Evolutionary conservation across 2,113 vertebrate species (phyloP), one percentile per base, ranked within the genome.

Genomic region (Scopus umbretta): DNA sequence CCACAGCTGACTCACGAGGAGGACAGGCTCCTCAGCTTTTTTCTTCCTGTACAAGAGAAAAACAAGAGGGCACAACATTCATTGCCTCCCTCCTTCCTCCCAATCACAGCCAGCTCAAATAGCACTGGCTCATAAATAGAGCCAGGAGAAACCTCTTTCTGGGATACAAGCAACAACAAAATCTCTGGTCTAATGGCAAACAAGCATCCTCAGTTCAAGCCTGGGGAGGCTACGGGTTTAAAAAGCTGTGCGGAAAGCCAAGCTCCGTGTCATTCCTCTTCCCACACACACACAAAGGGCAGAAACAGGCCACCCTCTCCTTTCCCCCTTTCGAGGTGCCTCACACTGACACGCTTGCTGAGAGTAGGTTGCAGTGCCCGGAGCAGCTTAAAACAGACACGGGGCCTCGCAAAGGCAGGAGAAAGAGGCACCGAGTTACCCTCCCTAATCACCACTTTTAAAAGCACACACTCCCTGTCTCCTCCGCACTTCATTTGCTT

Each of bases 1-100:
- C 88, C 95, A 72, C 94, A 95, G 92, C 85, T 96, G 94, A 94
- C 94, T 95, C 92, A 92, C 93, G 82, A 97, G 94, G 74, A 96
- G 61, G 92, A 95, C 83, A 95, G 91, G 91, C 92, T 94, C 90
- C 95, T 91, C 88, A 3, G 96, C 94, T 94, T 91, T 92, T 75
- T 88, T 91, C 92, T 95, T 94, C 92, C 92, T 81, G 94, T 76
- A 71, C 76, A 68, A 94, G 94, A 92, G 88, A 93, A 96, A 93
- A 95, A 96, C 91, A 94, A 97, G 92, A 94, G 92, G 94, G 91
- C 92, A 95, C 95, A 92, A 87, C 70, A 79, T 68, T 66, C 82
- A 62, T 2, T 86, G 94, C 94, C 85, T 92, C 68, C 80, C 86
- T 86, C 90, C 61, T 90, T 93, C 92, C 86, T 96, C 83, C 84